These are phyloP conservation scores for Lepidostoma basale DNA, from an alignment of 1,140 invertebrate genomes.

Conservation along the genomic window DNA sequence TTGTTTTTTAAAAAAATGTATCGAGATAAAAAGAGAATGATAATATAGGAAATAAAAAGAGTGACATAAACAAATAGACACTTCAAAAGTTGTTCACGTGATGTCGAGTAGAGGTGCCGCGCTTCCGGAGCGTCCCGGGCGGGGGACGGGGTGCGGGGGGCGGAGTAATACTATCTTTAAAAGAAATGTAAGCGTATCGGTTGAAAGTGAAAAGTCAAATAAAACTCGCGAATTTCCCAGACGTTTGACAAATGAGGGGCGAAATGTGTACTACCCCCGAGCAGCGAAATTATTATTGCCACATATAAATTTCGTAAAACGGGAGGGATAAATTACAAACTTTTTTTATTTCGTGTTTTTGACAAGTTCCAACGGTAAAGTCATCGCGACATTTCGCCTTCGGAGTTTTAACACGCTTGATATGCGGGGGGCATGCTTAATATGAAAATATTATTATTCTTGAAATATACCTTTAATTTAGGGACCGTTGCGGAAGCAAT, in stretches of 20 bases:
- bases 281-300: slow-evolving; percentile 44
- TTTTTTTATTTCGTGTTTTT: slow-evolving; percentile 45
- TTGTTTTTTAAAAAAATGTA: too few species aligned
- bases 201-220: slow-evolving; percentile 44
- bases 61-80: background rate
- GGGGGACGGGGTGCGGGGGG: too few species aligned
- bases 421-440: background rate
- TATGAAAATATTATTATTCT: background rate
- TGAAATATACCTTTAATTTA: background rate
- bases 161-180: slow-evolving; percentile 2
- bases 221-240: slow-evolving; percentile 37
- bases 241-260: slow-evolving; percentile 45
- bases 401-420: background rate
- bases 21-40: too few species aligned
- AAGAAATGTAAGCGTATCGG: slow-evolving; percentile 25
- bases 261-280: slow-evolving; percentile 33
- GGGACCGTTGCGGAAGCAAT: too few species aligned
- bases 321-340: slow-evolving; percentile 43
- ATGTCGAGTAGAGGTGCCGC: background rate
- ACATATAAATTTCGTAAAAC: slow-evolving; percentile 43
- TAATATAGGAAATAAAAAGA: too few species aligned
- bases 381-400: slow-evolving; percentile 2
- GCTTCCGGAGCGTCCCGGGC: background rate
- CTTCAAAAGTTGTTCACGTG: slow-evolving; percentile 6
- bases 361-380: slow-evolving; percentile 33